Evolutionary conservation across 2,888 invertebrate genomes (phyloP).

Genomic region (Lacanobia oleracea): DNA sequence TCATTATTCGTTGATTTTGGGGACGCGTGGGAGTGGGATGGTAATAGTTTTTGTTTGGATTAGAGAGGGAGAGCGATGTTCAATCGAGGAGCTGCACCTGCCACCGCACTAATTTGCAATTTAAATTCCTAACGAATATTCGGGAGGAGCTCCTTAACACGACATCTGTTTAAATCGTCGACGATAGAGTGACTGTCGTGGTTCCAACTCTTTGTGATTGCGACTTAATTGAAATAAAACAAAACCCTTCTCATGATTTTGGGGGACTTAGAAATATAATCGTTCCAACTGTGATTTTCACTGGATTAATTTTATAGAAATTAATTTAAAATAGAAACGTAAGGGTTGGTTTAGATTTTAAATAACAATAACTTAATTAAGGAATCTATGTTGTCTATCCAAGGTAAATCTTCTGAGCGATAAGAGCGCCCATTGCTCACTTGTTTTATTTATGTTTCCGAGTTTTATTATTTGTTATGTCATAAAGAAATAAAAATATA

Average conservation of each 20-base stretch:
- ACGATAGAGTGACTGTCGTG: constrained; percentile 88
- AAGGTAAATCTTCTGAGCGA: neutral
- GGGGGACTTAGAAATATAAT: constrained; percentile 73
- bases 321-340: constrained; percentile 33
- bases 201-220: constrained; percentile 87
- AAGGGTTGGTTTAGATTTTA: constrained; percentile 12
- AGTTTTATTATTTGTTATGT: neutral
- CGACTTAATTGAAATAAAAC: constrained; percentile 89
- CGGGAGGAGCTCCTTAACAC: constrained; percentile 90
- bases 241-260: constrained; percentile 82
- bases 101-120: constrained; percentile 90
- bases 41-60: constrained; percentile 71
- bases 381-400: neutral
- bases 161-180: constrained; percentile 91
- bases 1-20: constrained; percentile 89
- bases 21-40: constrained; percentile 76
- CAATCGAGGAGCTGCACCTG: constrained; percentile 88
- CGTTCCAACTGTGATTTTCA: constrained; percentile 70
- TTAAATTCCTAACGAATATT: constrained; percentile 90
- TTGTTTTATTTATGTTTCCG: neutral
- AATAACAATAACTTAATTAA: constrained; percentile 5
- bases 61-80: constrained; percentile 79
- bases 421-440: neutral
- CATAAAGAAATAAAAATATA: neutral
- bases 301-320: constrained; percentile 52